phyloP scores from a whole-genome alignment of 2,113 vertebrate species.

The Tetrax tetrax region DNA sequence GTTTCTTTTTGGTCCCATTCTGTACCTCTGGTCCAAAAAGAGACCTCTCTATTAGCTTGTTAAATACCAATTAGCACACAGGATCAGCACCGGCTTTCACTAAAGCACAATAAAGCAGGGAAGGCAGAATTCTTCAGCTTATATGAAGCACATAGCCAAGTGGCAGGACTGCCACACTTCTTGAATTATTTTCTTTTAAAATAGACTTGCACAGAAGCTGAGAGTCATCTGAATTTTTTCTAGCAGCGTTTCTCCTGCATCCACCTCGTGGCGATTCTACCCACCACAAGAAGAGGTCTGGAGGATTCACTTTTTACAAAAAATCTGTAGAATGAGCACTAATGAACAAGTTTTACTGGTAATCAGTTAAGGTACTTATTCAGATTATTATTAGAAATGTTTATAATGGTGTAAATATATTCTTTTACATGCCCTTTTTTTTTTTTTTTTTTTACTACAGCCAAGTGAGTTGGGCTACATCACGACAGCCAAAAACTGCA shows the following conservation, averaged over 20 bases:
- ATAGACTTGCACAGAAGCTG: neutral
- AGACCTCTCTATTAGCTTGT: neutral
- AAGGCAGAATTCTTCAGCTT: neutral
- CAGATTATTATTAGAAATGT: neutral
- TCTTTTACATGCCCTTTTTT: neutral
- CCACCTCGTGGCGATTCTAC: neutral
- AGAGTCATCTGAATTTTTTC: neutral
- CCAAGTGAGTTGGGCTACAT: fast-evolving
- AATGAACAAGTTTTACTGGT: neutral
- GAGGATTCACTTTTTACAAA: neutral
- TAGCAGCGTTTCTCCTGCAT: neutral
- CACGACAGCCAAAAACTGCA: neutral
- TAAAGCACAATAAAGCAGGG: too few relatives aligned
- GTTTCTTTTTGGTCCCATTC: neutral
- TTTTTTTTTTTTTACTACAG: neutral
- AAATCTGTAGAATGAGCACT: neutral
- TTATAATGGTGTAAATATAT: neutral
- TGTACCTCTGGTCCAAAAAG: neutral
- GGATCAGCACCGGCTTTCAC: neutral
- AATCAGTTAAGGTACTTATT: neutral
- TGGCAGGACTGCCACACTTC: neutral
- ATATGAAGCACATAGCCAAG: neutral
- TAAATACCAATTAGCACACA: neutral
- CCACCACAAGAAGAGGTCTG: neutral
- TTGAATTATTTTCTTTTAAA: neutral